These are phyloP conservation scores for Netelia fuscicornis DNA, from an alignment of 2,888 invertebrate species.

Conservation along the genomic window DNA sequence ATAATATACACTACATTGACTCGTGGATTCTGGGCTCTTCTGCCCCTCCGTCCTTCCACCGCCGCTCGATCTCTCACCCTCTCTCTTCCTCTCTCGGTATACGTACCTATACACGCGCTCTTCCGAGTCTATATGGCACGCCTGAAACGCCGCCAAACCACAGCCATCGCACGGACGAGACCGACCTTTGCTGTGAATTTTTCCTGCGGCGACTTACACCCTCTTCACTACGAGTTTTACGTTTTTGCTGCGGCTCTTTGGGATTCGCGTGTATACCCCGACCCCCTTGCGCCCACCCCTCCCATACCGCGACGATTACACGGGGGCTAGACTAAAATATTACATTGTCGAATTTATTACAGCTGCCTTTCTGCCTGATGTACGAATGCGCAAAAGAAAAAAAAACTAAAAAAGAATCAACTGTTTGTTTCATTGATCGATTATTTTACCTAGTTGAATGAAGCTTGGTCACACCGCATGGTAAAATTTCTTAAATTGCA, in stretches of 20 bases:
- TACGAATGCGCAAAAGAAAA: not conserved
- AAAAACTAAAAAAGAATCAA: not conserved
- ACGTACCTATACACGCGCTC: conserved; percentile 25
- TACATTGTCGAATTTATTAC: conserved; percentile 20
- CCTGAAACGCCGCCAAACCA: conserved; percentile 83
- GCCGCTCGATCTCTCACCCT: too few species aligned
- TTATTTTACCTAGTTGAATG: not conserved
- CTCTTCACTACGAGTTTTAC: conserved; percentile 30
- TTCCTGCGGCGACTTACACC: conserved; percentile 65
- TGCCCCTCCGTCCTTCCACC: not conserved
- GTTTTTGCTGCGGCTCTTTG: conserved; percentile 33
- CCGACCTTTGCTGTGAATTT: conserved; percentile 74
- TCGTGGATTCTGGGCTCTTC: conserved; percentile 39
- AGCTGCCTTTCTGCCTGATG: conserved; percentile 17
- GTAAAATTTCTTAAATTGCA: too few species aligned
- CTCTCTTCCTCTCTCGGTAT: conserved; percentile 8
- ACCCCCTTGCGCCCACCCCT: conserved; percentile 1
- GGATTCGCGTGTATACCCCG: conserved; percentile 4
- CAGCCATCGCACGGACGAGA: conserved; percentile 75
- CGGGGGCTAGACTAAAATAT: conserved; percentile 44
- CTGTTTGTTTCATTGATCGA: not conserved
- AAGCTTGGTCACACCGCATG: too few species aligned
- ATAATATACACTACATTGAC: conserved; percentile 36
- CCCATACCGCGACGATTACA: conserved; percentile 32
- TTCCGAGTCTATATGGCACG: conserved; percentile 65